A percentile compares a stretch with the other conserved stretches of the same genome.
Conservation (phyloP, 2,888 invertebrate species). For the Elgonia sp. region DNA sequence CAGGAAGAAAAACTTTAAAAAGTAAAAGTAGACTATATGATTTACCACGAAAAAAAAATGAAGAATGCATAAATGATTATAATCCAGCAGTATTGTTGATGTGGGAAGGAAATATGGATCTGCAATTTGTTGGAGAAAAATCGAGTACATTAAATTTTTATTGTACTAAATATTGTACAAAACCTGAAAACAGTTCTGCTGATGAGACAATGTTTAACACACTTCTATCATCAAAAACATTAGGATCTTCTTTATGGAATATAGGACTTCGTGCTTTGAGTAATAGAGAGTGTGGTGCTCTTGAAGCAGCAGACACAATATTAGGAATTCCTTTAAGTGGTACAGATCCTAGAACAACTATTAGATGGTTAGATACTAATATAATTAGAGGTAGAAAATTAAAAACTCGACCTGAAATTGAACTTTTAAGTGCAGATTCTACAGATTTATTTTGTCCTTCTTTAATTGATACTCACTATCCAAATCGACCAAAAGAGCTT, state of each 20-base stretch:
- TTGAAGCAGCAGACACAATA: constrained; percentile 67
- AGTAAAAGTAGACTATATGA: constrained; percentile 79
- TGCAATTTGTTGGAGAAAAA: constrained; percentile 13
- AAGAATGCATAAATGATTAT: constrained; percentile 16
- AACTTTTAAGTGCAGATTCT: too few relatives aligned
- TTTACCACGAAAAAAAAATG: constrained; percentile 37
- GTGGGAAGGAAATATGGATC: constrained; percentile 30
- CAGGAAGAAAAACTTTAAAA: constrained; percentile 78
- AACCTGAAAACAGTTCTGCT: constrained; percentile 60
- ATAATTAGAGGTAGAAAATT: too few relatives aligned
- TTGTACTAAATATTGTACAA: constrained; percentile 71
- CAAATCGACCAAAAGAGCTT: background rate
- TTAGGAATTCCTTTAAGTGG: constrained; percentile 79
- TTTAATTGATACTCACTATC: background rate
- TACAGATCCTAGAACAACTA: constrained; percentile 82
- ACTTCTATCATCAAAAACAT: constrained; percentile 77
- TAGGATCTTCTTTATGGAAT: too few relatives aligned
- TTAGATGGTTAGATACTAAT: constrained; percentile 51
- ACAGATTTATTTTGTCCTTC: too few relatives aligned
- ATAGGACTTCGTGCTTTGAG: background rate
- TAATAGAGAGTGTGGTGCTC: constrained; percentile 29
- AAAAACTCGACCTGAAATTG: too few relatives aligned
- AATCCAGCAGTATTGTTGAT: background rate
- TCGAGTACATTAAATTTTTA: constrained; percentile 65
- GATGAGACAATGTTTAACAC: constrained; percentile 75